Evolutionary conservation across 2,888 invertebrate species (phyloP).

Genomic region (Hoplodrina ambigua): DNA sequence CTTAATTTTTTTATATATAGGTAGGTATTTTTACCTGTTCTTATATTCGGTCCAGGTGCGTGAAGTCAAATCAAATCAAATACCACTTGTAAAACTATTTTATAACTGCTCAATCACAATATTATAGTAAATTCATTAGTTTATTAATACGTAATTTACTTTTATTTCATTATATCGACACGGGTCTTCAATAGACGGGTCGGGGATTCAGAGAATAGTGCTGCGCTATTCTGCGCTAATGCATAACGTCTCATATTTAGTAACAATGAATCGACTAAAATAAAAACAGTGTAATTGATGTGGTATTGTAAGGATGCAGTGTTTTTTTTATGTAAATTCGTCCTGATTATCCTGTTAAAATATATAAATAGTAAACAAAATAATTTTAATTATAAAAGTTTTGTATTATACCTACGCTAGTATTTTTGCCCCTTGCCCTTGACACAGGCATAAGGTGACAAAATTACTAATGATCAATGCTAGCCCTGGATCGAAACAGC

Average conservation of each 20-base stretch:
- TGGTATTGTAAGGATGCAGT: background rate
- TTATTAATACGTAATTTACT: conserved; percentile 23
- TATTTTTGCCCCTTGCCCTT: too few relatives aligned
- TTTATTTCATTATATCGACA: conserved; percentile 42
- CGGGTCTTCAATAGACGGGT: conserved; percentile 13
- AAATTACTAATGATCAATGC: too few relatives aligned
- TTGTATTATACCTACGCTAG: too few relatives aligned
- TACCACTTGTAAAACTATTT: conserved; percentile 13
- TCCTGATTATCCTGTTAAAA: background rate
- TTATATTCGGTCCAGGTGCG: conserved; percentile 35
- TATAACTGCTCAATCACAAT: conserved; percentile 16
- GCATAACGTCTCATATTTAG: background rate
- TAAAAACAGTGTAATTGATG: background rate
- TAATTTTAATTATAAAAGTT: too few relatives aligned
- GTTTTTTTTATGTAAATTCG: background rate
- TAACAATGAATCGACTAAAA: conserved; percentile 36
- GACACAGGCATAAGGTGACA: too few relatives aligned
- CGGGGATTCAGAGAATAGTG: conserved; percentile 55
- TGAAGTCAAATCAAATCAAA: conserved; percentile 31
- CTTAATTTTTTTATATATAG: background rate
- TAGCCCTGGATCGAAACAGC: too few relatives aligned
- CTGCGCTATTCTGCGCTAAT: conserved; percentile 42
- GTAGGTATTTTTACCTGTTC: conserved; percentile 49
- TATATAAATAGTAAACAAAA: too few relatives aligned
- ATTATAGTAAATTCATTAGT: conserved; percentile 23